phyloP scores from a whole-genome alignment of 1,140 invertebrate species.

The Uloborus diversus region DNA sequence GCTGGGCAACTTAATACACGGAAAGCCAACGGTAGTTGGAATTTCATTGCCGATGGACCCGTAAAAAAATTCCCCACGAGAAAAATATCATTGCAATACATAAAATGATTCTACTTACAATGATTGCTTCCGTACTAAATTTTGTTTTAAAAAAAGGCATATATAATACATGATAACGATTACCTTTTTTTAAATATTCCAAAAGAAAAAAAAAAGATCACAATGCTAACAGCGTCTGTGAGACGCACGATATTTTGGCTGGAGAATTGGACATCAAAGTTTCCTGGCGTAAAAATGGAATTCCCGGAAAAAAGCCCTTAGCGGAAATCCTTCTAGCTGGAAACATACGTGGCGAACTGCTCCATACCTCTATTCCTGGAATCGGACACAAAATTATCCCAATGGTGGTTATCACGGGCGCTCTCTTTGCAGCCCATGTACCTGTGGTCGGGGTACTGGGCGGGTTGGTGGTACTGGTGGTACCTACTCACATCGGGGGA shows the following conservation, averaged over 20 bases:
- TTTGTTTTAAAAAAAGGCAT: slow-evolving; percentile 35
- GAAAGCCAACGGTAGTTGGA: slow-evolving; percentile 45
- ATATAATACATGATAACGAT: slow-evolving; percentile 47
- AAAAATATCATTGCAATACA: slow-evolving; percentile 27
- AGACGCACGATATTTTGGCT: slow-evolving; percentile 50
- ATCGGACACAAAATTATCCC: slow-evolving; percentile 47
- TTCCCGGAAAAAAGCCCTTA: neutral
- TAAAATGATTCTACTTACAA: slow-evolving; percentile 56
- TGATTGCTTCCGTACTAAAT: slow-evolving; percentile 48
- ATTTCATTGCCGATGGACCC: slow-evolving; percentile 45
- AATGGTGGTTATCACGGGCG: slow-evolving; percentile 6
- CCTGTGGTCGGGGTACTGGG: neutral
- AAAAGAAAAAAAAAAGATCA: slow-evolving; percentile 52
- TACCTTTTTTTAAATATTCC: slow-evolving; percentile 54
- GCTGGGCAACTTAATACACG: slow-evolving; percentile 28
- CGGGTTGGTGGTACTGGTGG: slow-evolving; percentile 6
- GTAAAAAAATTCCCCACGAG: slow-evolving; percentile 40
- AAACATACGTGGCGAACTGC: slow-evolving; percentile 49
- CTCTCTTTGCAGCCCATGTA: slow-evolving; percentile 49
- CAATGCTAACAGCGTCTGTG: slow-evolving; percentile 9
- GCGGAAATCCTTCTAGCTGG: slow-evolving; percentile 37
- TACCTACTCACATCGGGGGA: slow-evolving; percentile 37
- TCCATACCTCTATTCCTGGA: slow-evolving; percentile 43
- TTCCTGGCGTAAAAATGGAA: neutral
- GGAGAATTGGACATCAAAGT: slow-evolving; percentile 45